Evolutionary conservation across 2,888 invertebrate genomes (phyloP), one percentile per base, ranked within the genome.

Genomic region (Conus canariensis): DNA sequence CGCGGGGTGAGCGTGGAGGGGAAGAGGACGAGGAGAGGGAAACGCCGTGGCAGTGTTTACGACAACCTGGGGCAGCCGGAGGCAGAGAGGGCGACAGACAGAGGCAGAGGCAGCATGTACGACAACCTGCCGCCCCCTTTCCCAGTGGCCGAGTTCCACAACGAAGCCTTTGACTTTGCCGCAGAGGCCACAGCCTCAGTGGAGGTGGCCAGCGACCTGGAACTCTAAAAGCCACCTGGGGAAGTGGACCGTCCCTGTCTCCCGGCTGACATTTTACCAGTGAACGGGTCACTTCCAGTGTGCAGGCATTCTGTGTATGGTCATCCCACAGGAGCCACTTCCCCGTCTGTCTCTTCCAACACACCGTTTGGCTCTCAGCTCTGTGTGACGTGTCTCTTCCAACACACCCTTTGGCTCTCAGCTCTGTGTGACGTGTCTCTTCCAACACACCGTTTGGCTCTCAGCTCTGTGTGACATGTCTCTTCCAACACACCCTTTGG

Each of bases 61-160:
- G 60, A 64, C 60, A 64, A 64, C 60, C 12, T 64, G 60, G 16
- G 12, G 12, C 60, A 64, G 12, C 60, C 45, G 45, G 45, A 45
- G 45, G 45, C 45, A 45, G 45, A 4, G 45, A 45, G 45, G 45
- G 45, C 64, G 22, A 45, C 45, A 67, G 45, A 85, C 30, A 22
- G 16, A 14, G 45, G 67, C 45, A 30, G 74, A 67, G 74, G 89
- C 10, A 60, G 85, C 77, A 58, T 19, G n/a, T n/a, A 70, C 6
- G 70, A 77, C 77, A 74, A 74, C 85, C 22, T 45, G 56, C n/a
- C 19, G 9, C 89, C 12, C 7, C 56, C 80, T 19, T 30, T 87
- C 22, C 86, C 87, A 0, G 88, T 90, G 19, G 88, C 90, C 6
- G 91, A 91, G 90, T 91, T 91, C 58, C 91, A 91, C 87, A 91